Base-by-base conservation (phyloP, 1,140 invertebrate species). In the Bursaphelenchus mucronatus region DNA sequence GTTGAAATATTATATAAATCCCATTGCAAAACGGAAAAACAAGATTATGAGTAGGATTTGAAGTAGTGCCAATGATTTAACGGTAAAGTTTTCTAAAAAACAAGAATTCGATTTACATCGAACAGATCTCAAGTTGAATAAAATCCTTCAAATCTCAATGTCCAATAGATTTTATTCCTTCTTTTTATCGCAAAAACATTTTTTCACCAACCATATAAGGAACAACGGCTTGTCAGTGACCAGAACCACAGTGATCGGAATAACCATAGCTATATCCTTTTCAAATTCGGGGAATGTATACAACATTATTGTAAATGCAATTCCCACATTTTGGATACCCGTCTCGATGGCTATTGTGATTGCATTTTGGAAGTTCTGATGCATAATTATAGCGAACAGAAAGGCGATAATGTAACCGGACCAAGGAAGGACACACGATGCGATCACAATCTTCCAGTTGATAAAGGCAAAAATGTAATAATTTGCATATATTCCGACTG, bases 401-500 rank as follows among this genome's bases (percentile, higher is more conserved):
- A 78, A 84, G 10, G 83, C 83, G 7, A 83, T 65, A 9, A 67
- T 57, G 54, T 84, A 81, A 7, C 83, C 83, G 46, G 76, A 40
- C 21, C 79, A 68, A 0, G 83, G 83, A 7, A 83, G 69, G 4
- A 81, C 40, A 21, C 81, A 67, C 6, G 76, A 76, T 1, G 74
- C 74, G 19, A 83, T 52, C 56, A 70, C 21, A 10, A 71, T 66
- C 13, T 45, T 51, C 89, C 89, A 91, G 8, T 76, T 82, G 10
- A 91, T 89, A 72, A 96, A 82, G 78, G 90, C 83, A 76, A 96
- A 93, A 46, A 96, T 87, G 82, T 92, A 96, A 11, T 89, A 83
- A 82, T 97, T 94, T 0, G 90, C 89, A 58, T 89, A 86, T 43
- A 91, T 88, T 0, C 92, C 93, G 84, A 96, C 92, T 13, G 90